Conservation (phyloP, 1,140 invertebrate species). For the Drosophila tsacasi region DNA sequence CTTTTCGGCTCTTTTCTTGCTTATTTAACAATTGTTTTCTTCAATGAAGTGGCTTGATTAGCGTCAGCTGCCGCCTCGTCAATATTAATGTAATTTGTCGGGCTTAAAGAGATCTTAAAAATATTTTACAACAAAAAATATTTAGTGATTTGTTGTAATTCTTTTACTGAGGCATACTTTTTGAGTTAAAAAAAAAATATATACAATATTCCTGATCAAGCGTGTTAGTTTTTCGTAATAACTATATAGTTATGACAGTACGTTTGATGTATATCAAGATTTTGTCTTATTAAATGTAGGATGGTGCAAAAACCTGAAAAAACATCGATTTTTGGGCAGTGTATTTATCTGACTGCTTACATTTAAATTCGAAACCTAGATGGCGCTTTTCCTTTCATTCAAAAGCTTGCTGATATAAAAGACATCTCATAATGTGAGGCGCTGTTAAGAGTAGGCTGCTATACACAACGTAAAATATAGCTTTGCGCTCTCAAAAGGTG, state of each 20-base stretch:
- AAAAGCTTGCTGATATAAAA: neutral
- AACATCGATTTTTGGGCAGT: neutral
- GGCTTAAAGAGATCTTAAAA: neutral
- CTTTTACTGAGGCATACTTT: neutral
- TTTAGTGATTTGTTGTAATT: neutral
- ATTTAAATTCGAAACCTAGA: neutral
- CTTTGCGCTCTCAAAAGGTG: neutral
- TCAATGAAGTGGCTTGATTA: constrained; percentile 48
- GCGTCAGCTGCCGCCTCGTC: constrained; percentile 26
- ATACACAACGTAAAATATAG: neutral
- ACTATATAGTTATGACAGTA: too few relatives aligned
- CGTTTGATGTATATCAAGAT: too few relatives aligned
- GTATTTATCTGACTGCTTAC: neutral
- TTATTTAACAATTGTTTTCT: constrained; percentile 49
- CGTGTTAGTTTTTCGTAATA: too few relatives aligned
- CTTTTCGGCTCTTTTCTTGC: constrained; percentile 36
- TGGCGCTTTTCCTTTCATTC: neutral
- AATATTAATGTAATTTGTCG: constrained; percentile 34
- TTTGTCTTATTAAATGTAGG: too few relatives aligned
- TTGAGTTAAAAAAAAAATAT: neutral
- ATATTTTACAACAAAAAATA: neutral
- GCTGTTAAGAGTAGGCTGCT: neutral
- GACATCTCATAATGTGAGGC: neutral
- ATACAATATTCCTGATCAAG: too few relatives aligned
- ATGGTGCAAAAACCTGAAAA: too few relatives aligned